phyloP scores from a whole-genome alignment of 2,797 vertebrate species.

The Phyllotis vaccarum region DNA sequence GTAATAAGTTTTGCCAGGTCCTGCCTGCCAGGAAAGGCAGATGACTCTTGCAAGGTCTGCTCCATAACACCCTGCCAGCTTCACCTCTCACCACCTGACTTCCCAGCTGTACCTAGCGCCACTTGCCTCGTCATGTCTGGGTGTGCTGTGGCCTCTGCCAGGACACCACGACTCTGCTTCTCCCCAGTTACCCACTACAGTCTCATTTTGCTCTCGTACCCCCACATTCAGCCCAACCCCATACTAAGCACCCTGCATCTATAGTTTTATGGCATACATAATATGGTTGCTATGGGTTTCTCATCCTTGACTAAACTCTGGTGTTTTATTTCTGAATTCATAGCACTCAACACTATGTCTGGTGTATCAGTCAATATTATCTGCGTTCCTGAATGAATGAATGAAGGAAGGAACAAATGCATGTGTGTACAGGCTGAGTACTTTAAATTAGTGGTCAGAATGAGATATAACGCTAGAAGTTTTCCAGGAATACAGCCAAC shows the following conservation, averaged over 20 bases:
- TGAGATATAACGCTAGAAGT: not conserved
- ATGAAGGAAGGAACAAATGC: not conserved
- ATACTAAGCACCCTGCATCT: not conserved
- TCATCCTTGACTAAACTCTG: not conserved
- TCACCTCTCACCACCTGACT: not conserved
- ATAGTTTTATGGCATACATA: not conserved
- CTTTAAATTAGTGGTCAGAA: not conserved
- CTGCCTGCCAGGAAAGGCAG: not conserved
- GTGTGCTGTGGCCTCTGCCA: not conserved
- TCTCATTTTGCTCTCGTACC: not conserved
- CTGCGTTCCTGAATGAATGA: not conserved
- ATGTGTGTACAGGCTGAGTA: not conserved
- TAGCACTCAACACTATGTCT: not conserved
- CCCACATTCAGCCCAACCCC: not conserved
- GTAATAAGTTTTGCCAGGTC: not conserved
- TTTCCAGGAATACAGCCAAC: not conserved
- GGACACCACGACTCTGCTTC: not conserved
- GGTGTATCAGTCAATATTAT: not conserved
- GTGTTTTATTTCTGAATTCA: constrained; percentile 23
- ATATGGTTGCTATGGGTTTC: not conserved
- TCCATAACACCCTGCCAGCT: not conserved
- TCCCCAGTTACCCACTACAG: not conserved
- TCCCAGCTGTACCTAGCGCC: not conserved
- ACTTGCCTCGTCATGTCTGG: not conserved
- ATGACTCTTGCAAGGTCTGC: not conserved